A percentile compares a stretch with the other conserved stretches of the same genome.
Evolutionary conservation across 2,797 vertebrate genomes (phyloP).

Genomic region (Calcarius lapponicus): DNA sequence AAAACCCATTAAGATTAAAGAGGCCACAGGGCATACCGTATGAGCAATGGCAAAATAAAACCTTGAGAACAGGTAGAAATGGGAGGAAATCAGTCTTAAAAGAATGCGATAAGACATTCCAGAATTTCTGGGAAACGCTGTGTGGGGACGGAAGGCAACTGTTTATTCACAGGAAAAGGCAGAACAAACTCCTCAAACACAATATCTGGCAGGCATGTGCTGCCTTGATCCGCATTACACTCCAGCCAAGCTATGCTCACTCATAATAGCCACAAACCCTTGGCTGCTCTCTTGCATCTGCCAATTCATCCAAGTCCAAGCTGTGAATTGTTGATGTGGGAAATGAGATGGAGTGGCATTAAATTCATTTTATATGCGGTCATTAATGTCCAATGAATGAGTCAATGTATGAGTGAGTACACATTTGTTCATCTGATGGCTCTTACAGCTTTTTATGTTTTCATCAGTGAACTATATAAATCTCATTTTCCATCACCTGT

Average conservation of each 20-base stretch:
- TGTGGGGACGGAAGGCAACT: background rate
- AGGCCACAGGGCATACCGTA: background rate
- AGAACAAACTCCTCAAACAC: conserved; percentile 51
- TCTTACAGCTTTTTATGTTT: background rate
- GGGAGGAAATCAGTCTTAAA: conserved; percentile 40
- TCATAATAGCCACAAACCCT: background rate
- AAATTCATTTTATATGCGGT: background rate
- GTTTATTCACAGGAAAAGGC: conserved; percentile 43
- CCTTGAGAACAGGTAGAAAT: conserved; percentile 39
- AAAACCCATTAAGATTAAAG: background rate
- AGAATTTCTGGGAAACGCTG: conserved; percentile 31
- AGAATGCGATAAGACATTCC: conserved; percentile 42
- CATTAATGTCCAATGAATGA: conserved; percentile 15
- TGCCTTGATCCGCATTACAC: conserved; percentile 2
- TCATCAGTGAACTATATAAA: background rate
- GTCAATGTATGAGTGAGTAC: background rate
- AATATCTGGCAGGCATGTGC: conserved; percentile 25
- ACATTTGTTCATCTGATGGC: background rate
- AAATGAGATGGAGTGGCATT: background rate
- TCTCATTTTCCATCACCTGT: background rate
- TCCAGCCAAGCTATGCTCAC: conserved; percentile 10
- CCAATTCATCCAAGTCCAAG: conserved; percentile 2
- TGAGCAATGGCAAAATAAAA: background rate
- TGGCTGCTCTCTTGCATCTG: conserved; percentile 8
- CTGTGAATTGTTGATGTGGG: background rate